These are phyloP conservation scores for Elaphurus davidianus DNA, from an alignment of 2,113 vertebrate genomes.

Conservation along the genomic window DNA sequence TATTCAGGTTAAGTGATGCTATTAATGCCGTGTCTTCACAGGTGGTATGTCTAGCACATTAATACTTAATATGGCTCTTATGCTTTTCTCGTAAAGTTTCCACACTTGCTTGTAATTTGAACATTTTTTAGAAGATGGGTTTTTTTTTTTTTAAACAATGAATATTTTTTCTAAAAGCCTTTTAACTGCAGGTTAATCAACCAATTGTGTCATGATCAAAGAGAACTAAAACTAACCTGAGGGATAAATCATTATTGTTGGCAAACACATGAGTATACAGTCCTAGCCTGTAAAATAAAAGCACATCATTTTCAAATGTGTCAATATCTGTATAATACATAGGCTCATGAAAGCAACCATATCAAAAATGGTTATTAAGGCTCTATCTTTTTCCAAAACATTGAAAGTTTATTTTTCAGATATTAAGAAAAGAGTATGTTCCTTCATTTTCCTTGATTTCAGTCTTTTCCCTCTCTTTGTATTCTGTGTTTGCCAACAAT, in stretches of 20 bases:
- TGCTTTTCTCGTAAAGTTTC: conserved; percentile 10
- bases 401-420: not conserved
- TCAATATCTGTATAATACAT: not conserved
- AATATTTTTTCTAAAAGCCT: not conserved
- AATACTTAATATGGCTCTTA: conserved; percentile 31
- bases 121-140: not conserved
- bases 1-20: conserved; percentile 57
- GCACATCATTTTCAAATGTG: not conserved
- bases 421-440: not conserved
- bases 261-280: not conserved
- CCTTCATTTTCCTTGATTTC: not conserved
- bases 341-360: not conserved
- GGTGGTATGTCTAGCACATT: conserved; percentile 24
- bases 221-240: not conserved
- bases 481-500: not conserved
- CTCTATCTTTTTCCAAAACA: not conserved
- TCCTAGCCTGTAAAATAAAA: not conserved
- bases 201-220: not conserved
- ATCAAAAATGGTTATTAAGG: not conserved
- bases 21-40: conserved; percentile 15
- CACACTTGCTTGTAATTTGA: not conserved
- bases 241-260: not conserved
- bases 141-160: not conserved
- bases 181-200: not conserved
- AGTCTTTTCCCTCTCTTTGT: not conserved